Evolutionary conservation across 1,140 invertebrate species (phyloP).

Genomic region (Macrotrachela quadricornifera): DNA sequence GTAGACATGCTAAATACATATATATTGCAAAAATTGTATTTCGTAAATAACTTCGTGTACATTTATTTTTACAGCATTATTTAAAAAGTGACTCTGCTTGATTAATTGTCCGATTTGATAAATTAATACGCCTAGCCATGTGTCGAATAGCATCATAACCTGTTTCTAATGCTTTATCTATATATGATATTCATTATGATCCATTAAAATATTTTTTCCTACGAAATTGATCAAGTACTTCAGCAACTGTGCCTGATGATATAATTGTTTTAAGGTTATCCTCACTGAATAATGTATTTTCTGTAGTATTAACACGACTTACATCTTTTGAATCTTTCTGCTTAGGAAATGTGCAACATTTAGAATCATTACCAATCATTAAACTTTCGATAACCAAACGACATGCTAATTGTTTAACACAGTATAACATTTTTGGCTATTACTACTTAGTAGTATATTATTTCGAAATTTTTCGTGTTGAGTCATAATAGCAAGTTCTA

Average conservation of each 20-base stretch:
- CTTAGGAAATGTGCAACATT: conserved; percentile 98
- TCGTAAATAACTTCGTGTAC: conserved; percentile 73
- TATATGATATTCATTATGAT: conserved; percentile 32
- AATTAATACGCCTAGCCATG: not conserved
- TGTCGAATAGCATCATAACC: conserved; percentile 1
- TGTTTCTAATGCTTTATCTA: conserved; percentile 1
- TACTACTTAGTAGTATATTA: too few species aligned
- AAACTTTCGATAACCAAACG: too few species aligned
- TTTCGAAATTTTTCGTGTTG: too few species aligned
- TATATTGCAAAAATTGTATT: conserved; percentile 96
- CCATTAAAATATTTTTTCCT: conserved; percentile 72
- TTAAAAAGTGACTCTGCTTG: conserved; percentile 1
- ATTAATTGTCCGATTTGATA: not conserved
- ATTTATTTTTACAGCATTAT: conserved; percentile 61
- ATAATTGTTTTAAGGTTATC: conserved; percentile 93
- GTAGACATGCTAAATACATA: conserved; percentile 91
- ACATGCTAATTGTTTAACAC: too few species aligned
- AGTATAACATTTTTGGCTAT: too few species aligned
- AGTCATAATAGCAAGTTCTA: too few species aligned
- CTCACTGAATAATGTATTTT: conserved; percentile 77
- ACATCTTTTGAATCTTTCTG: conserved; percentile 88
- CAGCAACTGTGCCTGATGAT: conserved; percentile 57
- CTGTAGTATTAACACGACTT: conserved; percentile 72
- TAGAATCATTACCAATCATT: conserved; percentile 99
- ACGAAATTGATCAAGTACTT: conserved; percentile 59